These are phyloP conservation scores for Himantopus leucocephalus DNA, from an alignment of 2,113 vertebrate species.

Conservation along the genomic window DNA sequence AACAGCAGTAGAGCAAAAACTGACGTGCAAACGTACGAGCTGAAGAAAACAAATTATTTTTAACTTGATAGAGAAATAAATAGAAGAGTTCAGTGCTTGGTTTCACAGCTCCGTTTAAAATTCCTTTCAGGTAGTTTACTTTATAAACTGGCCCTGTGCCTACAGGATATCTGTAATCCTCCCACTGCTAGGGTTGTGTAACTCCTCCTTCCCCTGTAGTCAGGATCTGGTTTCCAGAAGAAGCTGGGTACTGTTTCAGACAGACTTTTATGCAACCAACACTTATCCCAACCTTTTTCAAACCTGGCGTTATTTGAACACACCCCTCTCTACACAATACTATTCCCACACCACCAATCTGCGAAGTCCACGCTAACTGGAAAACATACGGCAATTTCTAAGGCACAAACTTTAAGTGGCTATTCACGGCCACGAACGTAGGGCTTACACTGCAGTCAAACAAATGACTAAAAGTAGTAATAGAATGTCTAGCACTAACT, in stretches of 20 bases:
- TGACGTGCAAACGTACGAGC: background rate
- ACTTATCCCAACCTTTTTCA: background rate
- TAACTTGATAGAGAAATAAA: background rate
- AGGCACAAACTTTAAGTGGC: background rate
- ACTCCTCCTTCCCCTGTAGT: background rate
- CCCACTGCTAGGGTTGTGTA: background rate
- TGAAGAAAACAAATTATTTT: background rate
- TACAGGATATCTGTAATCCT: background rate
- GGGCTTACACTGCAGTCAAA: background rate
- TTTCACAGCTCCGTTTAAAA: background rate
- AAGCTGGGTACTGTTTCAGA: background rate
- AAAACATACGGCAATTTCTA: background rate
- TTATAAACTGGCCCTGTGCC: background rate
- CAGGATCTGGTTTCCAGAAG: background rate
- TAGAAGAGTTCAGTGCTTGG: background rate
- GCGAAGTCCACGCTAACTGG: background rate
- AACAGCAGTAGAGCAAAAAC: background rate
- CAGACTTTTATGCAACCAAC: background rate
- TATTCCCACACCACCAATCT: background rate
- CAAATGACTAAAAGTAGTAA: background rate
- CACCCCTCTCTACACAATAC: background rate
- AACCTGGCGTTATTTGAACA: background rate
- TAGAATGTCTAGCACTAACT: background rate
- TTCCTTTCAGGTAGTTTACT: background rate
- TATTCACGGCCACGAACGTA: background rate